Evolutionary conservation across 2,113 vertebrate genomes (phyloP).

Genomic region (Pangasianodon gigas): DNA sequence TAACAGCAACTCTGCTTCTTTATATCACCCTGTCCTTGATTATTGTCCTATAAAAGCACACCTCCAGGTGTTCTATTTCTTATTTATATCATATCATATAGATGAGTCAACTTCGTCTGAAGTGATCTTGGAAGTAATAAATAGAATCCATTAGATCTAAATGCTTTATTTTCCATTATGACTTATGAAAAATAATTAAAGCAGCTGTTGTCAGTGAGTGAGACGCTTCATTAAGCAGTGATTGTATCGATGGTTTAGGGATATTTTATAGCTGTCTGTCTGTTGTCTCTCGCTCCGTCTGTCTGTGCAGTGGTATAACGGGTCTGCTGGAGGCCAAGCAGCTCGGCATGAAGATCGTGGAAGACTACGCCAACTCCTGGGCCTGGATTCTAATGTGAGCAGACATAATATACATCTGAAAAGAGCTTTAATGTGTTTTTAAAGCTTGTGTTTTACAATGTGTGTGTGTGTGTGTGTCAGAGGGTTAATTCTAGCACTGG

Average conservation of each 20-base stretch:
- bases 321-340: slow-evolving; percentile 79
- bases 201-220: not conserved
- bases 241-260: not conserved
- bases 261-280: not conserved
- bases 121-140: not conserved
- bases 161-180: not conserved
- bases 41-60: not conserved
- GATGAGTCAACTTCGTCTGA: not conserved
- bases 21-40: not conserved
- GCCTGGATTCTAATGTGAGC: slow-evolving; percentile 90
- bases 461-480: slow-evolving; percentile 64
- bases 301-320: slow-evolving; percentile 75
- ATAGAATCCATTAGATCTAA: not conserved
- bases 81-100: not conserved
- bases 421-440: not conserved
- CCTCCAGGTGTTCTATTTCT: not conserved
- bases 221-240: not conserved
- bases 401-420: not conserved
- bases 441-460: not conserved
- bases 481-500: slow-evolving; percentile 81
- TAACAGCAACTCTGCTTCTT: not conserved
- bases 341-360: slow-evolving; percentile 83
- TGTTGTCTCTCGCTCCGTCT: not conserved
- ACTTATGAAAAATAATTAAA: not conserved
- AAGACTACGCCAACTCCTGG: slow-evolving; percentile 88